phyloP scores from a whole-genome alignment of 1,140 invertebrate genomes.

The Planococcus citri region DNA sequence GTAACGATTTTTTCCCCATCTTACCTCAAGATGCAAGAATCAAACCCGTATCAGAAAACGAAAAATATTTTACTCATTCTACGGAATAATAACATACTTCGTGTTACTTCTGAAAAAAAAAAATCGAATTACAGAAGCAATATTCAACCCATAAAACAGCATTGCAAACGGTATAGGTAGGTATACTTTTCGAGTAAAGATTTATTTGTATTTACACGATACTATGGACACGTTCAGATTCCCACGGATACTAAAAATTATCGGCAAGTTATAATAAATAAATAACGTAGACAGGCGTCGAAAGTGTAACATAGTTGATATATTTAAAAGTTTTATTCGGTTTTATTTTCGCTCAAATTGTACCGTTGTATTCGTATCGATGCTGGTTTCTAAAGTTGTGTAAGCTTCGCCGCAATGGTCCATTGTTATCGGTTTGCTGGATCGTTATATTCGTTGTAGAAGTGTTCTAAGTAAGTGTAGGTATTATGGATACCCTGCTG shows the following conservation, averaged over 20 bases:
- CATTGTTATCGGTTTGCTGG: no score
- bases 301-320: neutral
- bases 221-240: neutral
- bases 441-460: no score
- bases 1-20: neutral
- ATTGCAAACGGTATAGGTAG: no score
- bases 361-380: no score
- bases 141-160: no score
- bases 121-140: no score
- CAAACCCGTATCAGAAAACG: neutral
- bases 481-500: no score
- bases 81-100: neutral
- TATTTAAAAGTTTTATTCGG: neutral
- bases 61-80: neutral
- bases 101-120: no score
- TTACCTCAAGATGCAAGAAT: neutral
- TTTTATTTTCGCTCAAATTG: no score
- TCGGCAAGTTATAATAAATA: neutral
- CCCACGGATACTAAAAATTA: slow-evolving; percentile 1
- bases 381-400: no score
- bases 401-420: no score
- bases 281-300: neutral
- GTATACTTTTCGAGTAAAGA: neutral
- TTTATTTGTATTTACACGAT: neutral
- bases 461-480: no score